These are phyloP conservation scores for Oligia latruncula DNA, from an alignment of 2,888 invertebrate species.

Conservation along the genomic window DNA sequence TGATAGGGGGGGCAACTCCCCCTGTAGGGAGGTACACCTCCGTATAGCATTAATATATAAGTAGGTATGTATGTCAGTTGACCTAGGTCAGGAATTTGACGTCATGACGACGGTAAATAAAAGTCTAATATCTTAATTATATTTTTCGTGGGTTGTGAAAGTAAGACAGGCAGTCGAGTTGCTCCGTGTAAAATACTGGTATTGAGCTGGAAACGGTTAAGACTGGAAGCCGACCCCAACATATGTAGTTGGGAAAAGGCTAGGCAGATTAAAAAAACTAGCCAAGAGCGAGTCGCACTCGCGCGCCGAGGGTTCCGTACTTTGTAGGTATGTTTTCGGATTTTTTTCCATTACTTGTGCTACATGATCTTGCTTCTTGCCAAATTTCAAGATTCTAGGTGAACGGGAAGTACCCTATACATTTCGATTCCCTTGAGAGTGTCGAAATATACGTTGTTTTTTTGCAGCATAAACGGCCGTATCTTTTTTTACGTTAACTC, in stretches of 20 bases:
- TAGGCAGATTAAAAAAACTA: not conserved
- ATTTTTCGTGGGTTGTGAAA: not conserved
- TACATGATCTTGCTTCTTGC: too few species aligned
- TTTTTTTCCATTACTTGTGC: too few species aligned
- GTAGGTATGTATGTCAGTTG: constrained; percentile 65
- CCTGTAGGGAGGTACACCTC: constrained; percentile 53
- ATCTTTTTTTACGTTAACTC: too few species aligned
- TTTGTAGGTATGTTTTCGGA: too few species aligned
- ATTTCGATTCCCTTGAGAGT: too few species aligned
- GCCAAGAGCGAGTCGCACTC: too few species aligned
- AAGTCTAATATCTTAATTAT: constrained; percentile 11
- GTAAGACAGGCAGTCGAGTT: not conserved
- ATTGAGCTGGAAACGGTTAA: not conserved
- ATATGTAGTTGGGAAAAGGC: not conserved
- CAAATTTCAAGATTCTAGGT: too few species aligned
- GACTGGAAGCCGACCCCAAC: not conserved
- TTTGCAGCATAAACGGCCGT: too few species aligned
- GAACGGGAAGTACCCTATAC: too few species aligned
- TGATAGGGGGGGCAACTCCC: constrained; percentile 66
- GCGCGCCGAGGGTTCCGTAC: too few species aligned
- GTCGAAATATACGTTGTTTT: too few species aligned
- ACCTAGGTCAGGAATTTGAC: constrained; percentile 63
- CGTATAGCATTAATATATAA: constrained; percentile 63
- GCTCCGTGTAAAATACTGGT: not conserved
- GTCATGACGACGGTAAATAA: constrained; percentile 39